These are phyloP conservation scores for Aspidapion aeneum DNA, from an alignment of 2,888 invertebrate species.

Conservation along the genomic window DNA sequence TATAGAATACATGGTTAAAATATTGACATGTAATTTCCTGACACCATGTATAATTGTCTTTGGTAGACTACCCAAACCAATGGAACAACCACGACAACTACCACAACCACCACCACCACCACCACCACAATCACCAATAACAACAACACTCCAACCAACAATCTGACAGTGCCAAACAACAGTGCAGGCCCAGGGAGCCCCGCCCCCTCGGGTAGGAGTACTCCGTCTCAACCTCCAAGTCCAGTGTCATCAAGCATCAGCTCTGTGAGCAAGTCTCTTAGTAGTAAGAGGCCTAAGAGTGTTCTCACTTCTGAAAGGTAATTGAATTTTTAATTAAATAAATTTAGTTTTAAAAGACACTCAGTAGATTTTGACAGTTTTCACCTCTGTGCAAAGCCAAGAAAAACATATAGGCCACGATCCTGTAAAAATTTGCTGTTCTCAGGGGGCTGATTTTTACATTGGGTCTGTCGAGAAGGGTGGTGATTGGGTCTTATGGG, in stretches of 20 bases:
- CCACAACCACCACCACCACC: background rate
- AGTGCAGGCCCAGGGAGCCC: slow-evolving; percentile 36
- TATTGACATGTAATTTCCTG: too few species aligned
- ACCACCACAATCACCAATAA: slow-evolving; percentile 7
- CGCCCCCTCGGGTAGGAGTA: slow-evolving; percentile 67
- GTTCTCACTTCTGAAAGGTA: slow-evolving; percentile 61
- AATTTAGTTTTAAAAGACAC: too few species aligned
- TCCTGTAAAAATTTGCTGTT: too few species aligned
- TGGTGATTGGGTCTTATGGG: too few species aligned
- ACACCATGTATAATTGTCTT: too few species aligned
- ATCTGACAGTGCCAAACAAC: slow-evolving; percentile 36
- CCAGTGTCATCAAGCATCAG: slow-evolving; percentile 71
- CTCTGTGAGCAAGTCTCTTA: slow-evolving; percentile 60
- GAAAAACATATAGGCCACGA: too few species aligned
- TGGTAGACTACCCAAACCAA: background rate
- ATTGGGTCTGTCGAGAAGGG: too few species aligned
- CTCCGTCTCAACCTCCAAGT: slow-evolving; percentile 57
- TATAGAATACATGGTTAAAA: too few species aligned
- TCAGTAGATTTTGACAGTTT: too few species aligned
- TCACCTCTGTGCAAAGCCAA: too few species aligned
- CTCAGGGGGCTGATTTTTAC: too few species aligned
- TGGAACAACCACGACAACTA: slow-evolving; percentile 5
- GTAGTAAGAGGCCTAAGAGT: slow-evolving; percentile 68
- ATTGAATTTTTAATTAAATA: too few species aligned
- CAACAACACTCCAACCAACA: slow-evolving; percentile 16